Base-by-base conservation (phyloP, 1,140 invertebrate species). In the Hylaeus anthracinus region DNA sequence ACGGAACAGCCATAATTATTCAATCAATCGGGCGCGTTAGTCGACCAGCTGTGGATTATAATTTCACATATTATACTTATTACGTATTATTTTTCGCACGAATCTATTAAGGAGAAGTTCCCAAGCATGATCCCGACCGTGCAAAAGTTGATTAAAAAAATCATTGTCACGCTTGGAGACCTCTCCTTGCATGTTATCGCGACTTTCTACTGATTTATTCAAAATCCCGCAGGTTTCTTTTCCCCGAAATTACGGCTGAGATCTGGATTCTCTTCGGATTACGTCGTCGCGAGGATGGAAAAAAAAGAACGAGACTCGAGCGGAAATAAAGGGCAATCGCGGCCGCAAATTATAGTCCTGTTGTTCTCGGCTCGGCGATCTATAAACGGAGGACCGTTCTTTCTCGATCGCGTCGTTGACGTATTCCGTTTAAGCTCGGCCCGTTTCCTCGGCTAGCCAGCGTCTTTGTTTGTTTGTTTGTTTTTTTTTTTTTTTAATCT, bases 361-460 rank as follows among this genome's bases (percentile, higher is more conserved):
- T 71, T 58, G 43, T 8, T 8, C 45, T 9, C 26, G 12, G 12
- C 26, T n/a, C 5, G 14, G n/a, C 45, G 37, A 79, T 79, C 51
- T 56, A 64, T 79, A 72, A 79, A 79, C 26, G 61, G 60, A n/a
- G 51, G 41, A 45, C 60, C 53, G 37, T 39, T 65, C 61, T 65
- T 63, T 53, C 10, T n/a, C 9, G 14, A 53, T 5, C 39, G 41
- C 37, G 51, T 79, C 1, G 51, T 15, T 53, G 56, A 63, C 67
- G 41, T 55, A 48, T 48, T 66, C 53, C 5, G 53, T 53, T 75
- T 53, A 55, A n/a, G 41, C 3, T 3, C 9, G 41, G 67, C 43
- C 26, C 43, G 37, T 80, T 67, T 53, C n/a, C 26, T 66, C 37
- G 48, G 45, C 39, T 6, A 14, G 58, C 15, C 48, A 5, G n/a